Base-by-base conservation (phyloP, 1,140 invertebrate genomes). In the Trinorchestia longiramus region DNA sequence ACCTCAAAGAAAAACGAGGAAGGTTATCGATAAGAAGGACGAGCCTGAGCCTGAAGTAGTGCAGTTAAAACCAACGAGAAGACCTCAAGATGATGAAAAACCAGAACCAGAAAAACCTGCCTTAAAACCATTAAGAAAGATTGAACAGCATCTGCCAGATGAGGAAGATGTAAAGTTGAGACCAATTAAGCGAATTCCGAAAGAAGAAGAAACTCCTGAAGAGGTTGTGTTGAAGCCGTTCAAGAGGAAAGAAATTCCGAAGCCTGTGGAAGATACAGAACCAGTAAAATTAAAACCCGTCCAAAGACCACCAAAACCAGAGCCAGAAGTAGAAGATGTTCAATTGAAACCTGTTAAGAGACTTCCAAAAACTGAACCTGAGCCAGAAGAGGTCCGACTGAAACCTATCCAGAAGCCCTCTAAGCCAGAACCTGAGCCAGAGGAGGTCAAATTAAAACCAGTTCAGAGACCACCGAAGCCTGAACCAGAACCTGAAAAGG, bases 331-430 rank as follows among this genome's bases (percentile, higher is more conserved):
- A 57, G 95, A 96, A 77, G 57, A 88, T 47, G 95, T 91, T 87
- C 96, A 95, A 95, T 87, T 96, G 62, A 97, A 96, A 95, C 96
- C 47, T 95, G 95, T 77, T 95, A 95, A 88, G 95, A 94, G 43
- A 92, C 95, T 95, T 62, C 96, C 41, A 43, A 96, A 96, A 77
- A 87, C 95, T 95, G 95, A 43, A 90, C 95, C 95, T 11, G 95
- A 94, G n/a, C 45, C 94, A 41, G 96, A 96, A 96, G 95, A 95
- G 95, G 88, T 95, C 45, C 87, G 95, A 53, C 95, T 95, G 42
- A 96, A 96, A 95, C 94, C 96, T 87, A 88, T 77, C 17, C 77
- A 43, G 57, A 88, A 57, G 94, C 40, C 62, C 87, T 36, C n/a
- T 40, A 77, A 96, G 62, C 96, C 96, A 95, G 95, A 90, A 96